phyloP scores from a whole-genome alignment of 1,140 invertebrate genomes.

The Drosophila nikananu region DNA sequence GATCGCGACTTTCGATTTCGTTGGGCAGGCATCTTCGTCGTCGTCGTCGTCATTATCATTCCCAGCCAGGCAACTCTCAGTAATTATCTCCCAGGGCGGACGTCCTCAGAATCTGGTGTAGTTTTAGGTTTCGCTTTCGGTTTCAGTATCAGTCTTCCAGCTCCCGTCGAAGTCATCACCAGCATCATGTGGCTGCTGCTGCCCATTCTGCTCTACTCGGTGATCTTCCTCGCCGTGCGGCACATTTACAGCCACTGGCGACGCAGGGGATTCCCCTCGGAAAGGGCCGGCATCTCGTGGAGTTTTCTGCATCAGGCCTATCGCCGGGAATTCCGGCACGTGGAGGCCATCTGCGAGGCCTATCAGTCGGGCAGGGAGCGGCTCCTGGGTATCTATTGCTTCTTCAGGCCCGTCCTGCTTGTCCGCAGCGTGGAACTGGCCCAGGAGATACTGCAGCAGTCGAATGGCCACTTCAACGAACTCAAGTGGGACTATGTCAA shows the following conservation, averaged over 20 bases:
- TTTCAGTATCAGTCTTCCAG: constrained; percentile 47
- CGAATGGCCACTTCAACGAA: constrained; percentile 66
- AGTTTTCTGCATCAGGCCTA: constrained; percentile 64
- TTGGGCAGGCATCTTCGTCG: constrained; percentile 22
- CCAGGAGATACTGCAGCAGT: constrained; percentile 59
- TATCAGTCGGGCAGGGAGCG: constrained; percentile 64
- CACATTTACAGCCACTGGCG: constrained; percentile 79
- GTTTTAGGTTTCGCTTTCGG: constrained; percentile 28
- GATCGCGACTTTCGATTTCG: constrained; percentile 74
- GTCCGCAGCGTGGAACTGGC: constrained; percentile 71
- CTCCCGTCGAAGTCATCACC: constrained; percentile 6
- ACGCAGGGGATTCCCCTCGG: constrained; percentile 75
- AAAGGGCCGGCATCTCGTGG: constrained; percentile 55
- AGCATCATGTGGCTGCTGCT: constrained; percentile 75
- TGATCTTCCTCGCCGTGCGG: constrained; percentile 68
- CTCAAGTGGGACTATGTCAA: constrained; percentile 74
- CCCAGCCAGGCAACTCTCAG: constrained; percentile 49
- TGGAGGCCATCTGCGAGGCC: constrained; percentile 73
- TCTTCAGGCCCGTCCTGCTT: constrained; percentile 72
- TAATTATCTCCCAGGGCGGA: constrained; percentile 60
- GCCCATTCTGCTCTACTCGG: constrained; percentile 71
- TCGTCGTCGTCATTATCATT: constrained; percentile 27
- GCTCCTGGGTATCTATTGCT: constrained; percentile 71
- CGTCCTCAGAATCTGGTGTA: constrained; percentile 24
- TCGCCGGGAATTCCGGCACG: constrained; percentile 72